Evolutionary conservation across 1,140 invertebrate species (phyloP).

Genomic region (Lepeophtheirus salmonis): DNA sequence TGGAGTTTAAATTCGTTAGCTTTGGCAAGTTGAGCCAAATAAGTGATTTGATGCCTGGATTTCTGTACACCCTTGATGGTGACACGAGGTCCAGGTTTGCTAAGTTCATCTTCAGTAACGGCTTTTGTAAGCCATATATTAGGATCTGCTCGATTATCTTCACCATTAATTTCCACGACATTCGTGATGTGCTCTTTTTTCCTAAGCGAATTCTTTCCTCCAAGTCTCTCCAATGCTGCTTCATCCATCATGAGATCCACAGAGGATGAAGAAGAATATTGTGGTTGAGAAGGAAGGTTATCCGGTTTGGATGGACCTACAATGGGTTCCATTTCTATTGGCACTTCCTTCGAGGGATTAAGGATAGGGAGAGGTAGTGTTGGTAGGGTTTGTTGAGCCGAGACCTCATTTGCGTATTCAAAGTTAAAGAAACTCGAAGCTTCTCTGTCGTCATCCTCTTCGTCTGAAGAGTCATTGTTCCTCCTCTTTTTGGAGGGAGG

Average conservation of each 20-base stretch:
- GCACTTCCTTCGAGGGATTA: background rate
- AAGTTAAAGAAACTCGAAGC: background rate
- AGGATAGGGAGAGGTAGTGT: background rate
- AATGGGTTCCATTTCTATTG: background rate
- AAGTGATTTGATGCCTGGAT: constrained; percentile 9
- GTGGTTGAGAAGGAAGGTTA: background rate
- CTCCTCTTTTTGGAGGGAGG: background rate
- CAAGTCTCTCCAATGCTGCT: constrained; percentile 4
- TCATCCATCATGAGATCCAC: constrained; percentile 1
- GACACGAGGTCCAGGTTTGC: constrained; percentile 3
- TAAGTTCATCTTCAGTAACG: constrained; percentile 1
- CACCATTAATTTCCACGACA: constrained; percentile 2
- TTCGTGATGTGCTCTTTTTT: background rate
- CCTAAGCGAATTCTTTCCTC: background rate
- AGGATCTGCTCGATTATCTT: background rate
- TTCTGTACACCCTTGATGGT: background rate
- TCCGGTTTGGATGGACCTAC: background rate
- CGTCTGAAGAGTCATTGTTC: background rate
- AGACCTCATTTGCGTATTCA: no score
- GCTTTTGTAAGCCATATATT: constrained; percentile 2
- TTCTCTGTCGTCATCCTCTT: background rate
- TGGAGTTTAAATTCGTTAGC: background rate
- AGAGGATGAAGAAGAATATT: background rate
- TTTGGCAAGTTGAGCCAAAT: constrained; percentile 12
- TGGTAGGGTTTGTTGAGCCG: background rate